phyloP scores from a whole-genome alignment of 2,888 invertebrate species.

The Caenorhabditis sp. region DNA sequence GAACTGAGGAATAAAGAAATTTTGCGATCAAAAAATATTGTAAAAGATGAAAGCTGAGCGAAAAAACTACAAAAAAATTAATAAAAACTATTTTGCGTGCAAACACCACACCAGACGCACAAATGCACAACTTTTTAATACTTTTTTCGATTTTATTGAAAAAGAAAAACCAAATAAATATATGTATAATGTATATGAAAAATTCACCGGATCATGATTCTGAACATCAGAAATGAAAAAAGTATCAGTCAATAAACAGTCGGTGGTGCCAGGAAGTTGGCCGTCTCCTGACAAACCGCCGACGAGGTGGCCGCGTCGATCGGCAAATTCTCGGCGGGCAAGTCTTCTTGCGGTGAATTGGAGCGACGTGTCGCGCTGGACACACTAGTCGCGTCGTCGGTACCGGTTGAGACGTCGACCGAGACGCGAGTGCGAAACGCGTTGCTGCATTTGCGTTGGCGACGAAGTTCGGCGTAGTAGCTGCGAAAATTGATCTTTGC shows the following conservation, averaged over 20 bases:
- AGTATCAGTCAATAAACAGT: constrained; percentile 33
- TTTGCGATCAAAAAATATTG: no score
- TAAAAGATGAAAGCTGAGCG: no score
- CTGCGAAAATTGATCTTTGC: constrained; percentile 9
- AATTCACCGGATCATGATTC: no score
- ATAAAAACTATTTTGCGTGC: no score
- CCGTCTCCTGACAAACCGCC: background rate
- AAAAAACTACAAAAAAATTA: no score
- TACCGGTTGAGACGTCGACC: constrained; percentile 48
- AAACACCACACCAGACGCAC: no score
- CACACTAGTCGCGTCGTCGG: constrained; percentile 35
- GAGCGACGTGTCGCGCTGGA: constrained; percentile 34
- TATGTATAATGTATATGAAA: no score
- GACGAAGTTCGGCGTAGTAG: constrained; percentile 57
- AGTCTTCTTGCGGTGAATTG: constrained; percentile 34
- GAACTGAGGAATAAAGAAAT: background rate
- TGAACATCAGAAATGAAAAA: no score
- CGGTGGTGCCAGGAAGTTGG: constrained; percentile 49
- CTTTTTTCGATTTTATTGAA: no score
- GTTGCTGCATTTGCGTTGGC: constrained; percentile 54
- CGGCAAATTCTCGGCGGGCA: constrained; percentile 1
- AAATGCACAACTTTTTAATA: no score
- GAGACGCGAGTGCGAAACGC: constrained; percentile 47
- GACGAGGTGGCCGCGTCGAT: background rate
- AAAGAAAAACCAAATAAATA: no score